These are phyloP conservation scores for Drosophila kuntzei DNA, from an alignment of 2,888 invertebrate species.

Conservation along the genomic window DNA sequence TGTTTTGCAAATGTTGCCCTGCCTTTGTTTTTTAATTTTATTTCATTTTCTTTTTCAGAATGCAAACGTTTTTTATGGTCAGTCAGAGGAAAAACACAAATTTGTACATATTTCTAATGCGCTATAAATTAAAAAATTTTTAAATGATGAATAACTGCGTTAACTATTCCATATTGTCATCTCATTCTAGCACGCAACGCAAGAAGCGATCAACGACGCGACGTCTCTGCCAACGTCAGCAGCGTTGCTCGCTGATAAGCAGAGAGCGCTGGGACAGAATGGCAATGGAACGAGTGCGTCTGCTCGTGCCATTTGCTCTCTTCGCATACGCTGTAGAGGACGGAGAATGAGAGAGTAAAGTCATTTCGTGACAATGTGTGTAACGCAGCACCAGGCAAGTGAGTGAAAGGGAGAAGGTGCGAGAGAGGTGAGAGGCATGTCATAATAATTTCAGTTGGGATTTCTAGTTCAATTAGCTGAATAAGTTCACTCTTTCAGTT, in stretches of 20 bases:
- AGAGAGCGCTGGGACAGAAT: constrained; percentile 28
- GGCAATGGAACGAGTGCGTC: constrained; percentile 51
- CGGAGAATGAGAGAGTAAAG: background rate
- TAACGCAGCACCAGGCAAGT: no score
- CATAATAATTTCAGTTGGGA: background rate
- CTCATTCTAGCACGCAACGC: constrained; percentile 29
- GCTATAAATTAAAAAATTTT: constrained; percentile 36
- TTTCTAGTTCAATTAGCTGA: no score
- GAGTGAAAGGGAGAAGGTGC: background rate
- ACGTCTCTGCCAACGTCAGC: constrained; percentile 28
- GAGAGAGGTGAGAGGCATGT: background rate
- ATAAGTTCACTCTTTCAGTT: no score
- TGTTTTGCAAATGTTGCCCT: constrained; percentile 77
- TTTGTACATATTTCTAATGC: constrained; percentile 36
- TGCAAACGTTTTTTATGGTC: constrained; percentile 35
- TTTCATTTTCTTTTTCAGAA: constrained; percentile 20
- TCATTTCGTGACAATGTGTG: constrained; percentile 2
- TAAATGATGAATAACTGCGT: constrained; percentile 37
- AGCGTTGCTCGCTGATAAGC: constrained; percentile 62
- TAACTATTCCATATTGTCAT: constrained; percentile 20
- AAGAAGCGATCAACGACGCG: constrained; percentile 51
- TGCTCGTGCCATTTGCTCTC: constrained; percentile 19
- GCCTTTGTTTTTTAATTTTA: constrained; percentile 43
- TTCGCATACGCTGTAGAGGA: constrained; percentile 16
- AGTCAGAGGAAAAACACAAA: constrained; percentile 19